Base-by-base conservation (phyloP, 2,797 vertebrate species). In the Onychomys leucogaster region DNA sequence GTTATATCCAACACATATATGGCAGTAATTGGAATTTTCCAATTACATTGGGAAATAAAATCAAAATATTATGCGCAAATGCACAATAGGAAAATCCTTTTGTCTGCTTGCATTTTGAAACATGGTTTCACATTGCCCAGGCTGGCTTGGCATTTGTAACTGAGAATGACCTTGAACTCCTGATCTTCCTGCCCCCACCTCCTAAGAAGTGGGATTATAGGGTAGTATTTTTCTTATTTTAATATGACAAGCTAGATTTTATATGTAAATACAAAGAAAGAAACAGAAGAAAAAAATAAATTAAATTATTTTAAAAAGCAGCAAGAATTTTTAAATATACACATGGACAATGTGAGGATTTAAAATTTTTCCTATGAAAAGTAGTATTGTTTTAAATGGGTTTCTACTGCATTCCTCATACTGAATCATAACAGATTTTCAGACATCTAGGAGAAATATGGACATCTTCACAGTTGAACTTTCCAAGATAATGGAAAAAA, bases 221-320 rank as follows among this genome's bases (percentile, higher is more conserved):
- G 57, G 1, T 76, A 78, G 46, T 57, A 80, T 43, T 63, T 91
- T 92, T 59, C 73, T 10, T 6, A 63, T 84, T 90, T 19, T n/a
- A 55, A 75, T 97, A 83, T 29, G 5, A 95, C 34, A 82, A 89
- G 76, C 49, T 94, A 86, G 23, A 57, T 91, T 93, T 97, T 83
- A 84, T 14, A 85, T 88, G 23, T 65, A 92, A 92, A 65, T 37
- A 71, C 21, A 95, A 21, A 84, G 16, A 25, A 65, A 89, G 5
- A 93, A 87, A 82, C 8, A 75, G 25, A 41, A 19, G 7, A n/a
- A 13, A 34, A 84, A 34, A 55, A 61, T 9, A 88, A 89, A 16
- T 81, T 90, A 10, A 71, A 63, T 46, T 59, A 83, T 63, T 69
- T 46, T 25, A 8, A 34, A 23, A 82, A 96, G 95, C 76, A 87